Base-by-base conservation (phyloP, 2,888 invertebrate species). In the Balanococcus diminutus region DNA sequence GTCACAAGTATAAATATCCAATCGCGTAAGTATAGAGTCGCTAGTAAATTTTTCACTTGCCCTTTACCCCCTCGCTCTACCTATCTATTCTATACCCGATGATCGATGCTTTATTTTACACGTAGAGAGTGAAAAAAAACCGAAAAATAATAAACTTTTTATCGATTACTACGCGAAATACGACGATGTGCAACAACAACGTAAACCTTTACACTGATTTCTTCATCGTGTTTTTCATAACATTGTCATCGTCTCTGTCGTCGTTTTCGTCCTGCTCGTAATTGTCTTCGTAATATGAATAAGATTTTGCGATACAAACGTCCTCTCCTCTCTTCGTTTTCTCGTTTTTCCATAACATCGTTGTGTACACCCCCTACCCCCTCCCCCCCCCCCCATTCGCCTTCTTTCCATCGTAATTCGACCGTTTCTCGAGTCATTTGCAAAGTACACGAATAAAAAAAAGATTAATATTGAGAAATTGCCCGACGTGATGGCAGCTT, bases 261-360 rank as follows among this genome's bases (percentile, higher is more conserved):
- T 86, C 75, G 32, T 86, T 86, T 25, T 81, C 81, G 82, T 87
- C 61, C n/a, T n/a, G n/a, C n/a, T n/a, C n/a, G n/a, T n/a, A n/a
- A 61, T 87, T 75, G 28, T 86, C 61, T 86, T 83, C 67, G 84
- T 87, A 87, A 81, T 67, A 84, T 39, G 81, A 81, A 31, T 72
- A 75, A 51, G 16, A 42, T 42, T 42, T 42, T 42, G 42, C 42
- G 42, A 42, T 42, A 14, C 16, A 42, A 16, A 11, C 42, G n/a
- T n/a, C 42, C 14, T 16, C 42, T 42, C 42, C 42, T 42, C 42
- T 42, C 42, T 42, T 42, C 42, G 42, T n/a, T 42, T n/a, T n/a
- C 42, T 42, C 42, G 11, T 42, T 14, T 42, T 42, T 14, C 3
- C 42, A 42, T 42, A 42, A 16, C 14, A 42, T 42, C 42, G 16